These are phyloP conservation scores for Plagodis dolabraria DNA, from an alignment of 2,888 invertebrate genomes.

Conservation along the genomic window DNA sequence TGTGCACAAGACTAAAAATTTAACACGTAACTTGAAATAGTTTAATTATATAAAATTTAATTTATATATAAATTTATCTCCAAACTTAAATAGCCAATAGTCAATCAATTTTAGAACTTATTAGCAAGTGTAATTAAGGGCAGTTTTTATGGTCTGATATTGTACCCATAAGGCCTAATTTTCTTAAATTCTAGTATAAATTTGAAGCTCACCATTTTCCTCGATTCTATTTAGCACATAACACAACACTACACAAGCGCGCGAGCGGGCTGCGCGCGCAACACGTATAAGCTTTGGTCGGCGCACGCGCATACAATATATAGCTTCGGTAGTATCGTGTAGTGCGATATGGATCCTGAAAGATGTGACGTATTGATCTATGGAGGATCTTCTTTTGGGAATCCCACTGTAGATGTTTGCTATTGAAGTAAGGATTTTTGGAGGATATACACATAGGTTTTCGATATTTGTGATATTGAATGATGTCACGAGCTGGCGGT, in stretches of 20 bases:
- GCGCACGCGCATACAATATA: conserved; percentile 52
- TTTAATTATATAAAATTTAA: too few species aligned
- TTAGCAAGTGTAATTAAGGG: too few species aligned
- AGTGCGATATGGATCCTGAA: conserved; percentile 26
- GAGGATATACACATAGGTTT: background rate
- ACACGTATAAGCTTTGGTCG: conserved; percentile 51
- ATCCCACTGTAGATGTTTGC: background rate
- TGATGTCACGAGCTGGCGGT: too few species aligned
- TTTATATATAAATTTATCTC: too few species aligned
- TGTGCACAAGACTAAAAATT: too few species aligned
- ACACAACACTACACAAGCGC: conserved; percentile 52
- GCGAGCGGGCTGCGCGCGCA: conserved; percentile 47
- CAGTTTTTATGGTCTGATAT: too few species aligned
- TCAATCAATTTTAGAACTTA: too few species aligned
- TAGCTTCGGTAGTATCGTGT: conserved; percentile 43
- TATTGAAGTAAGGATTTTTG: background rate
- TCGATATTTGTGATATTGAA: too few species aligned
- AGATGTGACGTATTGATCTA: conserved; percentile 1
- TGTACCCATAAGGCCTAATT: too few species aligned
- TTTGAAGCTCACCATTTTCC: conserved; percentile 55
- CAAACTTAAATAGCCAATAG: too few species aligned
- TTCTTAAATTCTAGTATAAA: conserved; percentile 15
- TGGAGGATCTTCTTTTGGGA: conserved; percentile 3
- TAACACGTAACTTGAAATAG: too few species aligned
- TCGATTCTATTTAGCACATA: conserved; percentile 52